phyloP scores from a whole-genome alignment of 2,113 vertebrate species.

The Pitta sordida region DNA sequence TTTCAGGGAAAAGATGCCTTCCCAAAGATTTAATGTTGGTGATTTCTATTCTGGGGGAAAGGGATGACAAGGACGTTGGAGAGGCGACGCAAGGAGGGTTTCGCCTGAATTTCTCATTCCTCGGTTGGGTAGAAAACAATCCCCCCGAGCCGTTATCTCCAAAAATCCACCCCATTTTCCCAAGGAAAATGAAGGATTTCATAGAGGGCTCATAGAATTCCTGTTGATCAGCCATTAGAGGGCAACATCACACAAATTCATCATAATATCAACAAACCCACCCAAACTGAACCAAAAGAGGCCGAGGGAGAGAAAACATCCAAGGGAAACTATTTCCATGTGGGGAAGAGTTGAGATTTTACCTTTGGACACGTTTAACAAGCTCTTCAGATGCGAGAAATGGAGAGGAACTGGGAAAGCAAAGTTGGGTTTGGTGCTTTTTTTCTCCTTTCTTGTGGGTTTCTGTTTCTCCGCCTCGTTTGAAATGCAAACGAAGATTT shows the following conservation, averaged over 20 bases:
- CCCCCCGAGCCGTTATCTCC: background rate
- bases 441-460: background rate
- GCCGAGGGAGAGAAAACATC: background rate
- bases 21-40: background rate
- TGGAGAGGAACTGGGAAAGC: background rate
- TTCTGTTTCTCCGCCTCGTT: background rate
- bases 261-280: background rate
- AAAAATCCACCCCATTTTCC: background rate
- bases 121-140: background rate
- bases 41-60: background rate
- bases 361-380: background rate
- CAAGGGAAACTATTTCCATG: background rate
- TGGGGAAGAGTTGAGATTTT: background rate
- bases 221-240: background rate
- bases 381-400: background rate
- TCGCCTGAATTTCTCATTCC: accelerated
- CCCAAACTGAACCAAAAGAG: background rate
- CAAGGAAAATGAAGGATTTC: background rate
- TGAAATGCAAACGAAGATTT: constrained; percentile 54
- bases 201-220: background rate
- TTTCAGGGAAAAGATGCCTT: accelerated
- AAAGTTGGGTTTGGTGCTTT: background rate
- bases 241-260: constrained; percentile 6
- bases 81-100: accelerated
- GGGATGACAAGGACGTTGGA: background rate